These are phyloP conservation scores for Psilopogon haemacephalus DNA, from an alignment of 2,113 vertebrate species.

Conservation along the genomic window DNA sequence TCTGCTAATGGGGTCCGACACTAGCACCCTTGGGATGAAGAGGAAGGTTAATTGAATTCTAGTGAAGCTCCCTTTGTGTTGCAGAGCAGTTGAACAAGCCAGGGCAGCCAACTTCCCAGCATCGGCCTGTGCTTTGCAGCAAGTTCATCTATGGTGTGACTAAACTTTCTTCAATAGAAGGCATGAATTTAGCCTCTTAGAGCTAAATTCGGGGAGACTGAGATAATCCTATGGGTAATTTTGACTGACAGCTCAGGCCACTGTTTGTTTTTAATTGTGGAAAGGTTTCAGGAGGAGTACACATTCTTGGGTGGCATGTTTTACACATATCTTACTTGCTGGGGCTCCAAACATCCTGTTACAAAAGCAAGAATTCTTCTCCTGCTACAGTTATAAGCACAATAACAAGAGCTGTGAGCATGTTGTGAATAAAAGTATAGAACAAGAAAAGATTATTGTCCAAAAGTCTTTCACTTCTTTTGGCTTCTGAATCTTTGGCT, in stretches of 20 bases:
- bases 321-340: neutral
- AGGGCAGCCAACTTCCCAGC: neutral
- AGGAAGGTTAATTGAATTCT: slow-evolving; percentile 43
- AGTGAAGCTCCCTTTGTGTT: slow-evolving; percentile 9
- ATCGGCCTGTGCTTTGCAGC: neutral
- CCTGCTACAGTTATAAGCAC: neutral
- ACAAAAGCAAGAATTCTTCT: neutral
- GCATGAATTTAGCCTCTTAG: neutral
- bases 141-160: neutral
- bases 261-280: neutral
- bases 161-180: neutral
- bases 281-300: neutral
- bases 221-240: neutral
- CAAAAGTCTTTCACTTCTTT: neutral
- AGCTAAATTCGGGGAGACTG: neutral
- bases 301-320: neutral
- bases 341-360: neutral
- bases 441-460: neutral
- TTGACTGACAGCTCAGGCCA: neutral
- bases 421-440: neutral
- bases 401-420: neutral
- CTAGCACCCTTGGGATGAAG: neutral
- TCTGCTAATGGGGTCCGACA: neutral
- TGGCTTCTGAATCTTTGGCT: neutral
- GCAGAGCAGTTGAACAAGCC: slow-evolving; percentile 7